phyloP scores from a whole-genome alignment of 2,113 vertebrate species.

The Rhodinocichla rosea region DNA sequence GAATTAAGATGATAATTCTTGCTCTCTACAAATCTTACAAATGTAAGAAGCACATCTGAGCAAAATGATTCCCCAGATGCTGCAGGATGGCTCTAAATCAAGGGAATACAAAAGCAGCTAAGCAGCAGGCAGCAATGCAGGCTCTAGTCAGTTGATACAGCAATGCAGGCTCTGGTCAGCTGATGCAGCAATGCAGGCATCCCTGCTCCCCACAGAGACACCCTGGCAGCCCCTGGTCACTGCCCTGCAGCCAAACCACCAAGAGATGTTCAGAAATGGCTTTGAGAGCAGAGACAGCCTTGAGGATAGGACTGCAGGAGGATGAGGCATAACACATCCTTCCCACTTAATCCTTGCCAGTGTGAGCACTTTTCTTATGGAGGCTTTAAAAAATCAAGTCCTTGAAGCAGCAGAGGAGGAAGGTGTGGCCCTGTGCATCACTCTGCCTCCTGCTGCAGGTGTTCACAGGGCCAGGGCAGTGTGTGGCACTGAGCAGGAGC shows the following conservation, averaged over 20 bases:
- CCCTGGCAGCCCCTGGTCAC: neutral
- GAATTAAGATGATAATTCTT: neutral
- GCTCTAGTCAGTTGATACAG: neutral
- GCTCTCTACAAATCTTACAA: neutral
- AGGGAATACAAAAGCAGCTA: neutral
- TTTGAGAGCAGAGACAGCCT: neutral
- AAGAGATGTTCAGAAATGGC: neutral
- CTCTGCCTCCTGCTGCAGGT: neutral
- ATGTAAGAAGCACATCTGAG: neutral
- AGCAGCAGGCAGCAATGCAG: neutral
- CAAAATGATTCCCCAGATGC: neutral
- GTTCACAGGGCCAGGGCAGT: fast-evolving
- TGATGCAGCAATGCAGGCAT: neutral
- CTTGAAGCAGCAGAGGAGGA: neutral
- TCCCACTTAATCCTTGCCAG: neutral
- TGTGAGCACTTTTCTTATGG: neutral
- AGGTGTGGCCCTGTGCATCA: fast-evolving
- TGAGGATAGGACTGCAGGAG: neutral
- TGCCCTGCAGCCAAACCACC: neutral
- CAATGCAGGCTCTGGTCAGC: neutral
- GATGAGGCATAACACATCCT: neutral
- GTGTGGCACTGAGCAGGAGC: neutral
- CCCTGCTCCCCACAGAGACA: neutral
- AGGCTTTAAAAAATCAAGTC: neutral
- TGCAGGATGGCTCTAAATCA: neutral